Base-by-base conservation (phyloP, 2,888 invertebrate genomes). In the Cremastobaeus sp. region DNA sequence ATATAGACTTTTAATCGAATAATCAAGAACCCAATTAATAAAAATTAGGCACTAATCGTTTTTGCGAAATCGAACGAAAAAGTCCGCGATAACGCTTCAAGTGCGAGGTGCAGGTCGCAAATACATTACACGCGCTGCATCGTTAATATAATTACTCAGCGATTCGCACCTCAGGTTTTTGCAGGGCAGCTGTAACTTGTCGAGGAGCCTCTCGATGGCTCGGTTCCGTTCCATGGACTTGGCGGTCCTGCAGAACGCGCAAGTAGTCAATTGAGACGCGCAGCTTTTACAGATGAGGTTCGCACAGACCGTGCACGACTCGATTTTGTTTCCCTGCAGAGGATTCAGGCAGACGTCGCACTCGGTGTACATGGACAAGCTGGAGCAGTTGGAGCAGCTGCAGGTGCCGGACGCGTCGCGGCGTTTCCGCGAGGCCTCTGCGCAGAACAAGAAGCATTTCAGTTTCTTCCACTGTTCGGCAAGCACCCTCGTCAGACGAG, bases 311-410 rank as follows among this genome's bases (percentile, higher is more conserved):
- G 76, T 52, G 25, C 84, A 84, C 1, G 81, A 76, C 20, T 64
- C 65, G 3, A 84, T 76, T 8, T 77, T 75, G 1, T 41, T 74
- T 4, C 77, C 76, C 25, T 84, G 83, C 1, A 84, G 66, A 1
- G 81, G 76, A 41, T 81, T 81, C 30, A 81, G 62, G 54, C 84
- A 84, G 2, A 84, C 72, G n/a, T 62, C 74, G 62, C 84, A 84
- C 59, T 83, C 83, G 6, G 77, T 77, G 41, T 80, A 71, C 5
- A 30, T 54, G 6, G 37, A 39, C 11, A 83, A 43, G 18, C 54
- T 55, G 4, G 59, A 34, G 50, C 84, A 84, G 45, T 84, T 83
- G 3, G 59, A 34, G 32, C 84, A 84, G 1, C 34, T 43, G 69
- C 83, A 82, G 11, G 2, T 48, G 11, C n/a, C 35, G 3, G 12